Evolutionary conservation across 2,797 vertebrate species (phyloP).

Genomic region (Poecilia gillii): DNA sequence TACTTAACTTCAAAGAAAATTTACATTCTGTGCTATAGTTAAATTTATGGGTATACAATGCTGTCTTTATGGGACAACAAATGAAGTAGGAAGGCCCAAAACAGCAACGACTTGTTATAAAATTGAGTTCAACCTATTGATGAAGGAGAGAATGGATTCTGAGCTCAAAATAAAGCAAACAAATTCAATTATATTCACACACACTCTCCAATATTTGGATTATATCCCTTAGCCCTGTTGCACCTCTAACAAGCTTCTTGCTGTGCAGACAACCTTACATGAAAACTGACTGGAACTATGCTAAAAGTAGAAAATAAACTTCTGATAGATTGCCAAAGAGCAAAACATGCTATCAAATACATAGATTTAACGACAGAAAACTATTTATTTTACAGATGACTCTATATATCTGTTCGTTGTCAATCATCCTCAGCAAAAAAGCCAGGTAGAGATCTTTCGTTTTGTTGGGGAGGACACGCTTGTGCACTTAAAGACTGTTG

Average conservation of each 20-base stretch:
- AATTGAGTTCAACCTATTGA: background rate
- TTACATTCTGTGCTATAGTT: background rate
- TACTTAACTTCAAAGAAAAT: background rate
- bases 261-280: background rate
- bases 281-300: background rate
- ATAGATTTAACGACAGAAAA: background rate
- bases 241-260: background rate
- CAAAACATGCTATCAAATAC: background rate
- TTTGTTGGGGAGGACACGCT: constrained; percentile 82
- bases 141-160: background rate
- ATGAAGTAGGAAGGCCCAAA: background rate
- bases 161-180: background rate
- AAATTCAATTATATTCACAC: background rate
- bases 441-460: constrained; percentile 88
- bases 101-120: background rate
- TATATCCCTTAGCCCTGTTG: background rate
- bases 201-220: background rate
- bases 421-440: constrained; percentile 86
- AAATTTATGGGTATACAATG: background rate
- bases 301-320: background rate
- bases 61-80: background rate
- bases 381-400: constrained; percentile 76
- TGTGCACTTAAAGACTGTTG: constrained; percentile 85
- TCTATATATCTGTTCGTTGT: constrained; percentile 88
- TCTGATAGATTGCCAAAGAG: background rate